Conservation (phyloP, 1,140 invertebrate species). For the Drosophila asahinai region DNA sequence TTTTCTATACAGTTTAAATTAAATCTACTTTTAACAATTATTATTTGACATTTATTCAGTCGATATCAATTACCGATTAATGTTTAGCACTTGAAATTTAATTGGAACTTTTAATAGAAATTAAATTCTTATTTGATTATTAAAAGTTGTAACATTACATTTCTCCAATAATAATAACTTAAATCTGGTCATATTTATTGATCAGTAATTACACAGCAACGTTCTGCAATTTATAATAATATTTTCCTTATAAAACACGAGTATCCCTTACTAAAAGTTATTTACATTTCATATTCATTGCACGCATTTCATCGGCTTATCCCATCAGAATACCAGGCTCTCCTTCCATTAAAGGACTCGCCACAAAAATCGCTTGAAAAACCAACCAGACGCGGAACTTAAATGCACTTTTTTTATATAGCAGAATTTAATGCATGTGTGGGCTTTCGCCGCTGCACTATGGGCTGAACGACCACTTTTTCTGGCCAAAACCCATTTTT, state of each 20-base stretch:
- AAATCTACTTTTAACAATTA: background rate
- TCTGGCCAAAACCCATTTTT: too few relatives aligned
- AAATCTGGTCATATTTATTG: too few relatives aligned
- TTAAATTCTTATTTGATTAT: too few relatives aligned
- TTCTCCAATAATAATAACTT: too few relatives aligned
- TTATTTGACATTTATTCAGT: too few relatives aligned
- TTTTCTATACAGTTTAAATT: background rate
- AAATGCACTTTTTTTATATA: conserved; percentile 29
- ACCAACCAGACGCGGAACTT: background rate
- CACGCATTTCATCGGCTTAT: conserved; percentile 30
- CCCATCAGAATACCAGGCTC: background rate
- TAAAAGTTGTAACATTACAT: too few relatives aligned
- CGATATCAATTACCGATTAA: background rate
- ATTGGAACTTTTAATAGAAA: background rate
- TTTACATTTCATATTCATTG: conserved; percentile 41
- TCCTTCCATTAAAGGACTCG: conserved; percentile 20
- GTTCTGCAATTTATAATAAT: background rate
- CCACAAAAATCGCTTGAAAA: conserved; percentile 25
- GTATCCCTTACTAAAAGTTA: conserved; percentile 6
- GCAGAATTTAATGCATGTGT: conserved; percentile 7
- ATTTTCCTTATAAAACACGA: background rate
- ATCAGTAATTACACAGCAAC: background rate
- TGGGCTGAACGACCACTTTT: too few relatives aligned
- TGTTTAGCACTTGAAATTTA: background rate
- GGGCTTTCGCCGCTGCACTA: background rate